Evolutionary conservation across 2,888 invertebrate genomes (phyloP).

Genomic region (Scaeva pyrastri): DNA sequence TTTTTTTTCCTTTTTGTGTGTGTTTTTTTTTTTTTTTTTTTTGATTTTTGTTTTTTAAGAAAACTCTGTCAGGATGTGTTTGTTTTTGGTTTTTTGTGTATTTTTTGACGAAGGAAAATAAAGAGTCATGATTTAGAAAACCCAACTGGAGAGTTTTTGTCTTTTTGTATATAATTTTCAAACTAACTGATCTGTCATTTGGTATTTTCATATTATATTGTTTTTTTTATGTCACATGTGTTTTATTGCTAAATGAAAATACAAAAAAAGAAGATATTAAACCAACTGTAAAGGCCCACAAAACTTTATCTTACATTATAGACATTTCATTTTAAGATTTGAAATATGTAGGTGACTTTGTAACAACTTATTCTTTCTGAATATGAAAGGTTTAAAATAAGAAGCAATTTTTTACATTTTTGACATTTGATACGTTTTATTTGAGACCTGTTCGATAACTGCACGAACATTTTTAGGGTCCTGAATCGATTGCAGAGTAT

Average conservation of each 20-base stretch:
- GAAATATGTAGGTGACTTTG: no score
- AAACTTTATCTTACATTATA: no score
- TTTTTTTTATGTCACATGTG: slow-evolving; percentile 7
- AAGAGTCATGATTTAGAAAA: slow-evolving; percentile 21
- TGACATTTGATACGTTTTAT: no score
- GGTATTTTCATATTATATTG: background rate
- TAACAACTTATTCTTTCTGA: no score
- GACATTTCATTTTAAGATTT: no score
- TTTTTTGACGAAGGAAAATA: slow-evolving; percentile 34
- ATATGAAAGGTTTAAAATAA: no score
- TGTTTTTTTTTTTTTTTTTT: background rate
- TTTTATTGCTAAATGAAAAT: background rate
- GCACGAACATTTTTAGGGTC: no score
- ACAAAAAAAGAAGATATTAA: background rate
- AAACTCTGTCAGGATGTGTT: background rate
- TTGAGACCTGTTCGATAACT: no score
- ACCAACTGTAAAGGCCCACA: no score
- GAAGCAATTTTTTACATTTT: no score
- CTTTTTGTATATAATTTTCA: slow-evolving; percentile 11
- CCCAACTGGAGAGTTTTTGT: slow-evolving; percentile 10
- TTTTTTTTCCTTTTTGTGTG: background rate
- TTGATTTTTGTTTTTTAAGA: background rate
- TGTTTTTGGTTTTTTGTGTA: background rate
- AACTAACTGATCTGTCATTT: slow-evolving; percentile 26
- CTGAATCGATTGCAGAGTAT: no score